These are phyloP conservation scores for Sesamia inferens DNA, from an alignment of 2,888 invertebrate species.

Conservation along the genomic window DNA sequence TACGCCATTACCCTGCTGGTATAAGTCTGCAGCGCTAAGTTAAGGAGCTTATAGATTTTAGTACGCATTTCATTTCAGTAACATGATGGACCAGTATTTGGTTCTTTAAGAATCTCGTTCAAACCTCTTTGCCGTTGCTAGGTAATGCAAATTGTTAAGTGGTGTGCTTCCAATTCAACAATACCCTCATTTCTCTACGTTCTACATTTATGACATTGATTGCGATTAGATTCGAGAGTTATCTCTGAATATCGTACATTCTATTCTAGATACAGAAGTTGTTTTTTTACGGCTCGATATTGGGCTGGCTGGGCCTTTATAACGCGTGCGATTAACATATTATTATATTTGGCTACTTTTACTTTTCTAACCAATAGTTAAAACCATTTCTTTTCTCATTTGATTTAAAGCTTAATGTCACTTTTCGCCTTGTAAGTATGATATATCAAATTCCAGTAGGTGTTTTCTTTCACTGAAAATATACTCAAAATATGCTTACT, in stretches of 20 bases:
- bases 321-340: too few species aligned
- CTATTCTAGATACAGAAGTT: neutral
- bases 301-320: too few species aligned
- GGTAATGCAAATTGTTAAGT: constrained; percentile 28
- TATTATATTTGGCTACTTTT: neutral
- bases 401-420: neutral
- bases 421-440: neutral
- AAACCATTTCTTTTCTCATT: constrained; percentile 18
- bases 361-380: neutral
- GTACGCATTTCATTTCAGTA: neutral
- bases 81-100: constrained; percentile 7
- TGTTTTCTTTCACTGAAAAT: constrained; percentile 22
- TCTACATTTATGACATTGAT: too few species aligned
- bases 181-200: too few species aligned
- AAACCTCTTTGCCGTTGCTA: neutral
- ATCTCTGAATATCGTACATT: neutral
- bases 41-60: neutral
- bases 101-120: constrained; percentile 1
- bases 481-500: neutral
- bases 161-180: constrained; percentile 3
- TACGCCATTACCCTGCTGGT: neutral
- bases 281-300: neutral
- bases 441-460: neutral
- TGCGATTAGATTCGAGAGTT: neutral
- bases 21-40: neutral